phyloP scores from a whole-genome alignment of 1,140 invertebrate genomes.

The Formica exsecta region DNA sequence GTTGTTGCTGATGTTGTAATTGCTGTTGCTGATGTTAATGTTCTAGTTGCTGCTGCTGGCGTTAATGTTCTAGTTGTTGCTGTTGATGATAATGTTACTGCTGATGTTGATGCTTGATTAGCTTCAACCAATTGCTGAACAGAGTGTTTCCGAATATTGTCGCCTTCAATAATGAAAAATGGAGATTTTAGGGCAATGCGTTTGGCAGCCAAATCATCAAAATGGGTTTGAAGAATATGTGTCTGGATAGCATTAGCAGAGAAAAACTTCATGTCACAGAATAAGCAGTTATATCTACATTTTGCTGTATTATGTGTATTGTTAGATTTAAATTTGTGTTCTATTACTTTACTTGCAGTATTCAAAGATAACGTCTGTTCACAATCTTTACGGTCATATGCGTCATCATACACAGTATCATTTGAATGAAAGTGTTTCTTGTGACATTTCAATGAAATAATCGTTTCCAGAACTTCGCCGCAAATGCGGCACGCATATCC shows the following conservation, averaged over 20 bases:
- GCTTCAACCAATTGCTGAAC: background rate
- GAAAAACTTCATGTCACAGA: slow-evolving; percentile 6
- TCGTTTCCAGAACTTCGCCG: slow-evolving; percentile 65
- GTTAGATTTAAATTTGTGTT: background rate
- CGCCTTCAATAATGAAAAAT: background rate
- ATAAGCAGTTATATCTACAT: slow-evolving; percentile 10
- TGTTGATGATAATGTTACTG: background rate
- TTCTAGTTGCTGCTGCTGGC: too few species aligned
- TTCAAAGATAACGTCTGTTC: background rate
- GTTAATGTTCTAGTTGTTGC: too few species aligned
- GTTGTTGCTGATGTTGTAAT: too few species aligned
- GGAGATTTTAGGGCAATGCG: background rate
- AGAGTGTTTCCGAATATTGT: background rate
- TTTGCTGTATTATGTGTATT: background rate
- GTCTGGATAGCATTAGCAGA: background rate
- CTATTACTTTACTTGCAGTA: background rate
- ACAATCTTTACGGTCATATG: background rate
- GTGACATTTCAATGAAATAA: slow-evolving; percentile 67
- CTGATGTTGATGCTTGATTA: background rate
- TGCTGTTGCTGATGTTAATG: too few species aligned
- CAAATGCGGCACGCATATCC: slow-evolving; percentile 68
- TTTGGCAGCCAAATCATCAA: slow-evolving; percentile 11
- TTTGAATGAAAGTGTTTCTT: slow-evolving; percentile 70
- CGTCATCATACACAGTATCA: background rate
- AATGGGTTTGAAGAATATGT: slow-evolving; percentile 25